Conservation (phyloP, 2,888 invertebrate genomes). For the Sphaerophoria taeniata region DNA sequence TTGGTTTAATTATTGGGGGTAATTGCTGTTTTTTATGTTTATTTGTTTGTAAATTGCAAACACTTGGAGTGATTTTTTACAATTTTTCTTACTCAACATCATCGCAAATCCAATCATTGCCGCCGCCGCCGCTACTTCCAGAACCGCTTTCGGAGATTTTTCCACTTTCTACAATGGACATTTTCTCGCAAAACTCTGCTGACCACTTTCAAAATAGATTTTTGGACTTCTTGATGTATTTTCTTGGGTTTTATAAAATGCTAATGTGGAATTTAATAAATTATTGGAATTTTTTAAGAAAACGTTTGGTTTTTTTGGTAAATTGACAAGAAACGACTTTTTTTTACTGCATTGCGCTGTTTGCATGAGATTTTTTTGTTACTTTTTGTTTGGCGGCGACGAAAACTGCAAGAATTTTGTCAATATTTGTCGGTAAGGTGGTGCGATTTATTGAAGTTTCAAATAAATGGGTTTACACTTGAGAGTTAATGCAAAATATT, state of each 20-base stretch:
- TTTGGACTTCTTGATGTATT: background rate
- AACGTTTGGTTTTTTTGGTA: constrained; percentile 31
- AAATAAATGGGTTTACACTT: background rate
- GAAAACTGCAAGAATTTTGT: constrained; percentile 63
- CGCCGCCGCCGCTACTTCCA: constrained; percentile 47
- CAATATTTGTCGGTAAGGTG: constrained; percentile 18
- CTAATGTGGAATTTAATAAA: constrained; percentile 4
- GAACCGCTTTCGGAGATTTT: constrained; percentile 67
- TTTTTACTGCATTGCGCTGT: constrained; percentile 72
- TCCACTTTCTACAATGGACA: constrained; percentile 68
- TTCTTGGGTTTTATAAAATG: background rate
- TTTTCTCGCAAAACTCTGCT: constrained; percentile 18
- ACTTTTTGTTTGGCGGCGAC: constrained; percentile 55
- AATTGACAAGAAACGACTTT: constrained; percentile 63
- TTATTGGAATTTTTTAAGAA: constrained; percentile 12
- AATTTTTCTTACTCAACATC: constrained; percentile 82
- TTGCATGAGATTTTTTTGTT: constrained; percentile 63
- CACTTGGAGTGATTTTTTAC: constrained; percentile 74
- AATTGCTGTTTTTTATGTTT: constrained; percentile 52
- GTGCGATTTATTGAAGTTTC: constrained; percentile 28
- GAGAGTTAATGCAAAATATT: background rate
- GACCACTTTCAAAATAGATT: background rate
- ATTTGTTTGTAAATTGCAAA: constrained; percentile 38
- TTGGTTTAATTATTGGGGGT: constrained; percentile 63
- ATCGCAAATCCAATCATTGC: constrained; percentile 79